A percentile compares a stretch with the other conserved stretches of the same genome.
Evolutionary conservation across 2,797 vertebrate genomes (phyloP).

Genomic region (Gallinago stenura): DNA sequence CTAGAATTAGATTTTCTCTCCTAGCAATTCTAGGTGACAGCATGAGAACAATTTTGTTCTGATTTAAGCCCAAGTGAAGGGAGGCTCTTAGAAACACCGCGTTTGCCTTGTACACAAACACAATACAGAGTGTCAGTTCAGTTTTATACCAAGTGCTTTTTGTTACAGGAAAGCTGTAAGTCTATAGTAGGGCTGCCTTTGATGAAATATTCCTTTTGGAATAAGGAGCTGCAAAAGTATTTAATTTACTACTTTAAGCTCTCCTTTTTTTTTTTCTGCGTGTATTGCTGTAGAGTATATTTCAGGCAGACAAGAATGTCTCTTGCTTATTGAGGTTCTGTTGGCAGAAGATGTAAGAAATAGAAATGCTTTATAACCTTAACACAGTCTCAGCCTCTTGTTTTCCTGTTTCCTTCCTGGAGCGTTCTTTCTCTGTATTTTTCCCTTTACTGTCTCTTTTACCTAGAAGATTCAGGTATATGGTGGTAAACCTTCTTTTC

Average conservation of each 20-base stretch:
- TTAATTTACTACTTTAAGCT: slow-evolving; percentile 41
- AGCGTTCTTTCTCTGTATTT: slow-evolving; percentile 69
- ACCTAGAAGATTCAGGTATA: slow-evolving; percentile 87
- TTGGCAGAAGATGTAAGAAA: slow-evolving; percentile 44
- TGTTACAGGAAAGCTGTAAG: background rate
- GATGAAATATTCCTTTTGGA: slow-evolving; percentile 23
- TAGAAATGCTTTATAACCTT: slow-evolving; percentile 65
- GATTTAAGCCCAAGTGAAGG: slow-evolving; percentile 33
- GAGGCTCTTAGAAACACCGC: background rate
- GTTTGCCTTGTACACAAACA: background rate
- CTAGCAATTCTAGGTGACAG: slow-evolving; percentile 2
- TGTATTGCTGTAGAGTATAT: slow-evolving; percentile 17
- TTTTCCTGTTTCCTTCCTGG: slow-evolving; percentile 83
- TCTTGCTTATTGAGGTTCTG: slow-evolving; percentile 8
- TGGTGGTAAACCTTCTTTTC: slow-evolving; percentile 23
- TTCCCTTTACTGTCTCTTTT: slow-evolving; percentile 77
- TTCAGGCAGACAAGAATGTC: slow-evolving; percentile 6
- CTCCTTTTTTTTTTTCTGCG: background rate
- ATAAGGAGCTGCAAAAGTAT: slow-evolving; percentile 27
- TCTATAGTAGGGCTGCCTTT: background rate
- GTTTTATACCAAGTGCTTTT: slow-evolving; percentile 15
- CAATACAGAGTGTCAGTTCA: background rate
- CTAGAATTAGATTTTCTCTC: slow-evolving; percentile 46
- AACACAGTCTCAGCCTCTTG: slow-evolving; percentile 75
- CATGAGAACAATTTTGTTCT: slow-evolving; percentile 8